Conservation (phyloP, 2,888 invertebrate species). For the Romanomermis culicivorax region DNA sequence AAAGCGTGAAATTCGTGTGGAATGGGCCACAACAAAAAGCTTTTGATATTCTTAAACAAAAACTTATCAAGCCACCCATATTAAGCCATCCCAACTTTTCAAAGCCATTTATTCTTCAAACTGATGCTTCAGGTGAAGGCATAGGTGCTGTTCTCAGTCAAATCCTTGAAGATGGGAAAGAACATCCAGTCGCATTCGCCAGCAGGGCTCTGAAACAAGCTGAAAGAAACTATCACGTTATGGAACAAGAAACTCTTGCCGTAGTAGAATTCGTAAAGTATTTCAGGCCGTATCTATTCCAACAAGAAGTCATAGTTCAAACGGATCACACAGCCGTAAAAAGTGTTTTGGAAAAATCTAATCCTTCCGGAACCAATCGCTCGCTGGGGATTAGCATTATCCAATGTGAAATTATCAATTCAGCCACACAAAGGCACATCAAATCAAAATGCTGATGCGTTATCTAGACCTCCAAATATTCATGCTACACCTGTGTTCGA, state of each 20-base stretch:
- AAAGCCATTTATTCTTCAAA: constrained; percentile 4
- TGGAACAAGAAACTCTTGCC: too few relatives aligned
- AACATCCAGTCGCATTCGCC: neutral
- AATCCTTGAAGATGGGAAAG: neutral
- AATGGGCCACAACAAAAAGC: neutral
- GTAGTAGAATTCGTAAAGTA: neutral
- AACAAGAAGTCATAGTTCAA: neutral
- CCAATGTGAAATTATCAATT: neutral
- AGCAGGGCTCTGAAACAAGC: neutral
- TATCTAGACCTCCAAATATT: neutral
- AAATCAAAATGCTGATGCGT: neutral
- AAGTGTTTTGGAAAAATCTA: neutral
- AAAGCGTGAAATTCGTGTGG: neutral
- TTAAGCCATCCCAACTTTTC: constrained; percentile 3
- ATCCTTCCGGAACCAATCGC: neutral
- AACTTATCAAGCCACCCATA: neutral
- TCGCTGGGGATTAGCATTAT: neutral
- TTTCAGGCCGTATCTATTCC: neutral
- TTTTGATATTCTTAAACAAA: neutral
- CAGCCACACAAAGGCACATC: neutral
- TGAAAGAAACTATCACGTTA: too few relatives aligned
- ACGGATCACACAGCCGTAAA: constrained; percentile 4
- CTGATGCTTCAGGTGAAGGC: neutral
- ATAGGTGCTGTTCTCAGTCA: constrained; percentile 5
- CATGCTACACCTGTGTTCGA: too few relatives aligned